Conservation (phyloP, 2,113 vertebrate genomes). For the Emydocephalus ijimae region DNA sequence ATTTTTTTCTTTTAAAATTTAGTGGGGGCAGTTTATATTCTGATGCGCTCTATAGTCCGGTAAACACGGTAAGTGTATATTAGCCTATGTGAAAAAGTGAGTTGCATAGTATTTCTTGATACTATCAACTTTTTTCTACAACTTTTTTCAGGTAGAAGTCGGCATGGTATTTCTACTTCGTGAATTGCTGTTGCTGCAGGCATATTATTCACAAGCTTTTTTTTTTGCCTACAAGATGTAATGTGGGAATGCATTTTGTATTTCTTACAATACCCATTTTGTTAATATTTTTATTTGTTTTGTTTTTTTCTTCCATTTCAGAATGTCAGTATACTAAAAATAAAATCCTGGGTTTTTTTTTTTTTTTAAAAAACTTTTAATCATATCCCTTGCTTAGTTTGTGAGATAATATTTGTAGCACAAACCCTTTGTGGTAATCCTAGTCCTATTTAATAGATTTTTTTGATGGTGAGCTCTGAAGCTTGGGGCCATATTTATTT, state of each 20-base stretch:
- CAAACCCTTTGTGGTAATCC: background rate
- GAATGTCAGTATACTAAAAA: background rate
- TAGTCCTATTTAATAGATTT: background rate
- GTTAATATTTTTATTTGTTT: background rate
- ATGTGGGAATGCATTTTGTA: background rate
- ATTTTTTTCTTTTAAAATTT: too few species aligned
- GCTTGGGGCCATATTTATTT: background rate
- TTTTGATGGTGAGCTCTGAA: background rate
- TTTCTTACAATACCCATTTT: background rate
- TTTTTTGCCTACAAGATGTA: background rate
- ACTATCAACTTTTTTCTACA: background rate
- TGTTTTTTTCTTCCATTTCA: background rate
- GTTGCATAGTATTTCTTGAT: background rate
- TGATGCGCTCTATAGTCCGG: too few species aligned
- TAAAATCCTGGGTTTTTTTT: background rate
- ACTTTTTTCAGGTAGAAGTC: background rate
- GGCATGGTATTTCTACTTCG: background rate
- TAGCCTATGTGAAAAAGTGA: background rate
- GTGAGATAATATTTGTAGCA: background rate
- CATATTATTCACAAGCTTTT: background rate
- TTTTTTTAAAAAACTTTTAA: background rate
- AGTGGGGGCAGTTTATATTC: too few species aligned
- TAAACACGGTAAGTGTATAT: background rate
- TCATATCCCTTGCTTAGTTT: background rate
- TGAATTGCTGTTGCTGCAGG: background rate